Evolutionary conservation across 2,113 vertebrate species (phyloP).

Genomic region (Upupa epops): DNA sequence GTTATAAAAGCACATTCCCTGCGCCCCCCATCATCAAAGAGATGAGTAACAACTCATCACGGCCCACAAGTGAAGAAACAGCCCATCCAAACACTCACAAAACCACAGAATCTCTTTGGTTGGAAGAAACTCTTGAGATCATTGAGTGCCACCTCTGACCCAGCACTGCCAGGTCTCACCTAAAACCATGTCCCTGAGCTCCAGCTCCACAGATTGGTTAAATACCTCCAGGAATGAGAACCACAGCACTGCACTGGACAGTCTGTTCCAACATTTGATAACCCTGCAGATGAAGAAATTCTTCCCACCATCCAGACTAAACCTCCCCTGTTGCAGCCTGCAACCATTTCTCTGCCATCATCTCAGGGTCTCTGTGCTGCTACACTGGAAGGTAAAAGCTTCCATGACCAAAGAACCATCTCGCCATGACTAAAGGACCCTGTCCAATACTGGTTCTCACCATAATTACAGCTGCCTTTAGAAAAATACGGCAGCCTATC

Average conservation of each 20-base stretch:
- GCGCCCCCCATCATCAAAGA: neutral
- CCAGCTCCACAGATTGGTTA: too few species aligned
- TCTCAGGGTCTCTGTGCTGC: accelerated
- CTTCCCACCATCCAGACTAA: too few species aligned
- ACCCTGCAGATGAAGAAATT: too few species aligned
- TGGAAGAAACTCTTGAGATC: too few species aligned
- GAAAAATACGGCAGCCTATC: accelerated
- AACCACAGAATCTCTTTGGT: too few species aligned
- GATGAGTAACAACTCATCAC: neutral
- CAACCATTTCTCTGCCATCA: accelerated
- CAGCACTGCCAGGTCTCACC: too few species aligned
- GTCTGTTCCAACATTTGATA: too few species aligned
- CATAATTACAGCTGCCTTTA: neutral
- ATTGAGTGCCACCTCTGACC: too few species aligned
- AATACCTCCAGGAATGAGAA: too few species aligned
- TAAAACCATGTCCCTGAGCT: too few species aligned
- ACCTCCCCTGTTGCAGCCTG: too few species aligned
- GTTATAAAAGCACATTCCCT: neutral
- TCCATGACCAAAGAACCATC: neutral
- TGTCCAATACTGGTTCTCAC: neutral
- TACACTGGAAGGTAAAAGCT: neutral
- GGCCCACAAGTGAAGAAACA: neutral
- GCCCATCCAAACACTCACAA: neutral
- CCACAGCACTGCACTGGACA: too few species aligned
- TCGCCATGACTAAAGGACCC: neutral